Evolutionary conservation across 2,113 vertebrate species (phyloP).

Genomic region (Protobothrops flavoviridis): DNA sequence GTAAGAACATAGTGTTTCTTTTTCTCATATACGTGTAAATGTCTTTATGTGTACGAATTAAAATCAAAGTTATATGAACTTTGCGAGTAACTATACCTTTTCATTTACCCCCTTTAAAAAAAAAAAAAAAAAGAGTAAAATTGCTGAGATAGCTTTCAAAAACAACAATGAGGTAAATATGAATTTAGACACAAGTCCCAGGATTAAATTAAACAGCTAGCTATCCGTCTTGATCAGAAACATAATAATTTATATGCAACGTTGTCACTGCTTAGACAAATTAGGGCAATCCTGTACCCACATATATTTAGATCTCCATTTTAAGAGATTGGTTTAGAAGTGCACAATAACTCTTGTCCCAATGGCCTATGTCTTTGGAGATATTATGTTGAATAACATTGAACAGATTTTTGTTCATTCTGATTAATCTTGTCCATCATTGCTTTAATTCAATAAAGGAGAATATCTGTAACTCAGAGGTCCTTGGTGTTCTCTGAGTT

Average conservation of each 20-base stretch:
- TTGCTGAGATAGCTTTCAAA: neutral
- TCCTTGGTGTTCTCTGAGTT: neutral
- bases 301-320: neutral
- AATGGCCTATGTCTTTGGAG: neutral
- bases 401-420: neutral
- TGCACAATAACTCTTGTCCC: neutral
- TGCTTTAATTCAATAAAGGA: neutral
- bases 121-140: slow-evolving; percentile 10
- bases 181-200: neutral
- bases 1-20: slow-evolving; percentile 38
- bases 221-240: neutral
- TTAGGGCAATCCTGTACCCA: neutral
- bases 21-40: neutral
- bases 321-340: neutral
- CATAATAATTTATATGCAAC: neutral
- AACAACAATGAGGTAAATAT: neutral
- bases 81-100: neutral
- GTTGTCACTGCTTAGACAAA: neutral
- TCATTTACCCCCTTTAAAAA: neutral
- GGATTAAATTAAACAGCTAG: neutral
- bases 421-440: neutral
- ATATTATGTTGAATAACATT: neutral
- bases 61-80: slow-evolving; percentile 10
- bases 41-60: neutral
- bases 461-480: neutral